phyloP scores from a whole-genome alignment of 1,140 invertebrate species.

The Trichonephila clavata region DNA sequence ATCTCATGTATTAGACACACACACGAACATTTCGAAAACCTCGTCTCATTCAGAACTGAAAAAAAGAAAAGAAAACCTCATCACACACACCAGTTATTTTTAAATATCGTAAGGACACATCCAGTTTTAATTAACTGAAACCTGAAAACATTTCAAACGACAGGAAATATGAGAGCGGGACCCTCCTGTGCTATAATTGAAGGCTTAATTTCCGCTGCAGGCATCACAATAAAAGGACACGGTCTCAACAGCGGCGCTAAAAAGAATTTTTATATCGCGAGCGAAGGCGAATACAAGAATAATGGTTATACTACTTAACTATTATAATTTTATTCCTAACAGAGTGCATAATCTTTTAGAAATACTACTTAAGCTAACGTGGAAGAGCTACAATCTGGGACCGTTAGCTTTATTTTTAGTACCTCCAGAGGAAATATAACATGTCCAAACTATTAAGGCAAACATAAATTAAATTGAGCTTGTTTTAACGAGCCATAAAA shows the following conservation, averaged over 20 bases:
- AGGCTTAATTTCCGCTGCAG: background rate
- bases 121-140: background rate
- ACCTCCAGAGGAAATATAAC: slow-evolving; percentile 2
- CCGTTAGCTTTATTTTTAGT: slow-evolving; percentile 35
- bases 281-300: background rate
- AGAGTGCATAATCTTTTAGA: slow-evolving; percentile 27
- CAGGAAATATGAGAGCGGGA: background rate
- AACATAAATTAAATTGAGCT: slow-evolving; percentile 54
- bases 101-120: background rate
- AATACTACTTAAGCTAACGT: background rate
- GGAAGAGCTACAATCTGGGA: slow-evolving; percentile 4
- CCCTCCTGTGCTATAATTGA: background rate
- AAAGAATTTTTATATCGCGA: background rate
- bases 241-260: background rate
- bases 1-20: background rate
- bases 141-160: background rate
- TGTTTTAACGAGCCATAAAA: slow-evolving; percentile 56
- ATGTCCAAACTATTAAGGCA: slow-evolving; percentile 32
- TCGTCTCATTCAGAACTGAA: background rate
- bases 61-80: background rate
- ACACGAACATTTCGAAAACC: background rate
- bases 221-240: slow-evolving; percentile 2
- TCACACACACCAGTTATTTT: background rate
- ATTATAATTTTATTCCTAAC: slow-evolving; percentile 20
- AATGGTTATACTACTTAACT: slow-evolving; percentile 24